Base-by-base conservation (phyloP, 2,797 vertebrate species). In the Meriones psammophilus region DNA sequence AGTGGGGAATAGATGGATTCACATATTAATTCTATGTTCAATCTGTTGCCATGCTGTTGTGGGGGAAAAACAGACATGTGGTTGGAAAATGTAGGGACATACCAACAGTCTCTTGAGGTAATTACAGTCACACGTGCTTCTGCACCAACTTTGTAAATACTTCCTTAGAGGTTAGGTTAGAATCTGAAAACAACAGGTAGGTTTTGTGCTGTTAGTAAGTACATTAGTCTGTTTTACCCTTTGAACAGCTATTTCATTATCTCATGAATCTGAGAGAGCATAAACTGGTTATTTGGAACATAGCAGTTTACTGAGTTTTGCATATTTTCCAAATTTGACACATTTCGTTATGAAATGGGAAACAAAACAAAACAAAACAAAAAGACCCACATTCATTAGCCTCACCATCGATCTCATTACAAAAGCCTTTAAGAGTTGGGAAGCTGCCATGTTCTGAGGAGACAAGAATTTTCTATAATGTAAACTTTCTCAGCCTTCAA, bases 241-340 rank as follows among this genome's bases (percentile, higher is more conserved):
- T 91, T 89, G 78, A 96, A 60, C 71, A 64, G 54, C 68, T 86
- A 92, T 68, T 94, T 90, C 88, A 77, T 54, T 78, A 74, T 68
- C 30, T 93, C 46, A 15, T 42, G 64, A 93, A 92, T 94, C 74
- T 42, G 26, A 79, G 86, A 93, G 96, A 83, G 71, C 54, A 22
- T 60, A 46, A 56, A 69, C 56, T 92, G 85, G 88, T 89, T 97
- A 96, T 95, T 97, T 95, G 90, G 76, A 96, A 97, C 95, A 92
- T 92, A 89, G 46, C 42, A 20, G 64, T 90, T 96, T 73, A 71
- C 76, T 89, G 76, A 91, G 66, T 87, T 97, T 96, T 95, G 74
- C 83, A 30, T 76, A 91, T 94, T 89, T 95, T 95, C 92, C 90
- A 93, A 86, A 93, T 88, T 83, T 83, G 78, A 94, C 86, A 91